Evolutionary conservation across 2,888 invertebrate genomes (phyloP), one percentile per base, ranked within the genome.

Genomic region (Dicycla oo): DNA sequence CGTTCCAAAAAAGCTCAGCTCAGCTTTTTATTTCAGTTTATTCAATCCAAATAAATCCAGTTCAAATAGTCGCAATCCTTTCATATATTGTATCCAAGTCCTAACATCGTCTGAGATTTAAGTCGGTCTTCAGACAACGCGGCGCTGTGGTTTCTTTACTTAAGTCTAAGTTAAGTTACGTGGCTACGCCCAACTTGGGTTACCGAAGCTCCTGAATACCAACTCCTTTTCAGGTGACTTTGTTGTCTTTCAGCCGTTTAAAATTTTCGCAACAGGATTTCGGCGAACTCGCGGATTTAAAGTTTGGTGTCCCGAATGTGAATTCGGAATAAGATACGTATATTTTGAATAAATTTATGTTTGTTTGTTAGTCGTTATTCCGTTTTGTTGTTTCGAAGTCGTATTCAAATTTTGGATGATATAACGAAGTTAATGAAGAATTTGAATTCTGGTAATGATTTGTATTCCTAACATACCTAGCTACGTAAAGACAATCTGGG

Each of bases 141-240:
- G 91, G 92, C 91, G 91, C 89, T 93, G 94, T 87, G 94, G 93
- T 94, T 95, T 94, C 94, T 94, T 94, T 94, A 88, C 94, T 93
- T 93, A 93, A 94, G 91, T 92, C 92, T 90, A 91, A 93, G 91
- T 93, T 94, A 93, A 94, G 88, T 93, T 91, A 93, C 90, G 88
- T 85, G 88, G 92, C 88, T 90, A 91, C 94, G 93, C 94, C 94
- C 92, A 94, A 94, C 90, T 94, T 93, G 90, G 89, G 90, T 93
- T 89, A 88, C 91, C 89, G 87, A 90, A 90, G 89, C 92, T 89
- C 81, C 89, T 92, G 93, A 93, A 94, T 94, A 91, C 92, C 90
- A 93, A 92, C 91, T 91, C 89, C 90, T 91, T 91, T 87, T 89
- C 94, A 94, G 94, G 94, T 94, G 93, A 94, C 94, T 95, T 93